A percentile compares a stretch with the other conserved stretches of the same genome.
phyloP scores from a whole-genome alignment of 2,797 vertebrate species.

The Pseudomugil gertrudae region DNA sequence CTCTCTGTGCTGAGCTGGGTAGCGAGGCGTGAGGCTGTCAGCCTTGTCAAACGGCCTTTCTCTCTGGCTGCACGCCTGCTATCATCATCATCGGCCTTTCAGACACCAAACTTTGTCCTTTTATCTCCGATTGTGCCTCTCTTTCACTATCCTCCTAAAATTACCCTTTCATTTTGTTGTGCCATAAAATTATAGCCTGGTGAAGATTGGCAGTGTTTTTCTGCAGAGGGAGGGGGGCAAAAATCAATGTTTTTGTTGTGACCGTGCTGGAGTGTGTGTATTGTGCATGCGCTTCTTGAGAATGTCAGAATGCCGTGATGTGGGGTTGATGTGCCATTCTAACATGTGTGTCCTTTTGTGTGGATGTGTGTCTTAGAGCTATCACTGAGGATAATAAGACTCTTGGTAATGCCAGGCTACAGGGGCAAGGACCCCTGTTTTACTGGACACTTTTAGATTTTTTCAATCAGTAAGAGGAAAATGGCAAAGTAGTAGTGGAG shows the following conservation, averaged over 20 bases:
- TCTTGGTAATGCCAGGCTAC: conserved; percentile 81
- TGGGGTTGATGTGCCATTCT: conserved; percentile 72
- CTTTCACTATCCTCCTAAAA: conserved; percentile 91
- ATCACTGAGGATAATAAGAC: conserved; percentile 75
- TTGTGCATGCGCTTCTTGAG: conserved; percentile 43
- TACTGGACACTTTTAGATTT: conserved; percentile 76
- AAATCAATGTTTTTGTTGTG: conserved; percentile 92
- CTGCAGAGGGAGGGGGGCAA: conserved; percentile 82
- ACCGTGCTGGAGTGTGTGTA: conserved; percentile 12
- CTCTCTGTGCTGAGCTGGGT: conserved; percentile 64
- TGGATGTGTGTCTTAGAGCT: conserved; percentile 56
- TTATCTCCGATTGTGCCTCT: conserved; percentile 95
- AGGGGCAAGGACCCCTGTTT: conserved; percentile 74
- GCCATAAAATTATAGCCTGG: conserved; percentile 98
- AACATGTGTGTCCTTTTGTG: conserved; percentile 26
- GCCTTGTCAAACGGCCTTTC: conserved; percentile 78
- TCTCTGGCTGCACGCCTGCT: conserved; percentile 62
- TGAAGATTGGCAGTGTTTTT: conserved; percentile 98
- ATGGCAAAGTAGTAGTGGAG: conserved; percentile 70
- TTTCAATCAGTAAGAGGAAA: conserved; percentile 79
- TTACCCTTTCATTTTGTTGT: conserved; percentile 99
- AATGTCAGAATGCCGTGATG: conserved; percentile 73
- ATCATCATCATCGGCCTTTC: conserved; percentile 89
- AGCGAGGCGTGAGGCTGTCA: conserved; percentile 77
- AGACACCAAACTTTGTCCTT: conserved; percentile 83